Percentiles rank a stretch among this genome's conserved stretches.
Evolutionary conservation across 1,140 invertebrate species (phyloP).

Genomic region (Drosophila willistoni): DNA sequence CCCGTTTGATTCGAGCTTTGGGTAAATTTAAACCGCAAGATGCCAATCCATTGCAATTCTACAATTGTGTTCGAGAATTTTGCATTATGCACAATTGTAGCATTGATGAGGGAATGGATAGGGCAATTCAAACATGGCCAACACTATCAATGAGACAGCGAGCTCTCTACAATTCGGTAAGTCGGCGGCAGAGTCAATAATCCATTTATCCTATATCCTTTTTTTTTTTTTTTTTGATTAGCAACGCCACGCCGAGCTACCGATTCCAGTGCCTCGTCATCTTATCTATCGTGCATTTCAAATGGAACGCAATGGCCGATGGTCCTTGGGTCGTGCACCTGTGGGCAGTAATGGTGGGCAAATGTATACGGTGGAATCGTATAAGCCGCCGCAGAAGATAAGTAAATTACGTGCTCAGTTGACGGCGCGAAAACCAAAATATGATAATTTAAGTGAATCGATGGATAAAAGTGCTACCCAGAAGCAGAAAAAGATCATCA

Average conservation of each 20-base stretch:
- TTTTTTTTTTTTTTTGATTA: background rate
- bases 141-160: conserved; percentile 32
- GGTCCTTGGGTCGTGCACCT: conserved; percentile 39
- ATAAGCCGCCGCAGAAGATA: conserved; percentile 40
- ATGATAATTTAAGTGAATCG: conserved; percentile 41
- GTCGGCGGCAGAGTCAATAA: background rate
- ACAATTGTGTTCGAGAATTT: conserved; percentile 61
- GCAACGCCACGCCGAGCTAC: conserved; percentile 55
- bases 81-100: conserved; percentile 71
- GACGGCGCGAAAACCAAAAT: conserved; percentile 44
- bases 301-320: conserved; percentile 59
- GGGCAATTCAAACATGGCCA: conserved; percentile 42
- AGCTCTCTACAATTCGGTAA: conserved; percentile 59
- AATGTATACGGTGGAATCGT: conserved; percentile 54
- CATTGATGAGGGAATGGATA: conserved; percentile 63
- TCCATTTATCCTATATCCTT: background rate
- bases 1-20: conserved; percentile 39
- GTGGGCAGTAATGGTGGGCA: conserved; percentile 9
- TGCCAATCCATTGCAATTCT: conserved; percentile 64
- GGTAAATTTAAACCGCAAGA: conserved; percentile 44
- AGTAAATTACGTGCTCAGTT: background rate
- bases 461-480: background rate
- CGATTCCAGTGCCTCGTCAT: conserved; percentile 63
- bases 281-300: conserved; percentile 58
- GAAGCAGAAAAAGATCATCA: background rate